phyloP scores from a whole-genome alignment of 2,888 invertebrate species.

The Trypoxylon attenuatum region DNA sequence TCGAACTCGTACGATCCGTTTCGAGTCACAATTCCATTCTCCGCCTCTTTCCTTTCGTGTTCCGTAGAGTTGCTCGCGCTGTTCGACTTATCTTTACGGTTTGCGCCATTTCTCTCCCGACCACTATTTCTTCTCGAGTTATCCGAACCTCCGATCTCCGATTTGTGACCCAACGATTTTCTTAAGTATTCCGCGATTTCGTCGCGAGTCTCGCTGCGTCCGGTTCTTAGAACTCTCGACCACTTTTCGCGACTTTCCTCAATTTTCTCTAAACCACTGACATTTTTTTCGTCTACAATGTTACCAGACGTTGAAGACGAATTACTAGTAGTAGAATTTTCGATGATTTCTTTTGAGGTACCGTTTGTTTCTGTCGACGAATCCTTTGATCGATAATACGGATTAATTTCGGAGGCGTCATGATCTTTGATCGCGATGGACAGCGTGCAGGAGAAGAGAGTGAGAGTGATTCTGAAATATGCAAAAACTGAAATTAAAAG shows the following conservation, averaged over 20 bases:
- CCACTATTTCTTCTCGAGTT: background rate
- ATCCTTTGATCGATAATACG: too few relatives aligned
- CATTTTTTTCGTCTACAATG: background rate
- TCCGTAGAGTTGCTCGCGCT: background rate
- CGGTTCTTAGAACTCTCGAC: too few relatives aligned
- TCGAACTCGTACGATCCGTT: too few relatives aligned
- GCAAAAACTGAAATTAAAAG: too few relatives aligned
- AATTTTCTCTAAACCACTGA: conserved; percentile 2
- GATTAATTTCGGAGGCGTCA: background rate
- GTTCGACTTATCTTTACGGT: background rate
- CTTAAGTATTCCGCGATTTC: too few relatives aligned
- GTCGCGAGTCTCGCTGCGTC: too few relatives aligned
- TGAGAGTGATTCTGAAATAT: conserved; percentile 42
- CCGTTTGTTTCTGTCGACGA: too few relatives aligned
- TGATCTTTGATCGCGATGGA: conserved; percentile 7
- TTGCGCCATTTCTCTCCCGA: conserved; percentile 14
- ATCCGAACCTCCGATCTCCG: too few relatives aligned
- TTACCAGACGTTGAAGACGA: too few relatives aligned
- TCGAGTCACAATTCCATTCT: background rate
- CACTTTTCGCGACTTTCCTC: conserved; percentile 1
- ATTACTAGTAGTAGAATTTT: too few relatives aligned
- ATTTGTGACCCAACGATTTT: background rate
- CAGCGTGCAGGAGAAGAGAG: conserved; percentile 35
- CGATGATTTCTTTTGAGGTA: too few relatives aligned
- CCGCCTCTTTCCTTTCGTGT: background rate